These are phyloP conservation scores for Phortica variegata DNA, from an alignment of 1,140 invertebrate genomes.

Conservation along the genomic window DNA sequence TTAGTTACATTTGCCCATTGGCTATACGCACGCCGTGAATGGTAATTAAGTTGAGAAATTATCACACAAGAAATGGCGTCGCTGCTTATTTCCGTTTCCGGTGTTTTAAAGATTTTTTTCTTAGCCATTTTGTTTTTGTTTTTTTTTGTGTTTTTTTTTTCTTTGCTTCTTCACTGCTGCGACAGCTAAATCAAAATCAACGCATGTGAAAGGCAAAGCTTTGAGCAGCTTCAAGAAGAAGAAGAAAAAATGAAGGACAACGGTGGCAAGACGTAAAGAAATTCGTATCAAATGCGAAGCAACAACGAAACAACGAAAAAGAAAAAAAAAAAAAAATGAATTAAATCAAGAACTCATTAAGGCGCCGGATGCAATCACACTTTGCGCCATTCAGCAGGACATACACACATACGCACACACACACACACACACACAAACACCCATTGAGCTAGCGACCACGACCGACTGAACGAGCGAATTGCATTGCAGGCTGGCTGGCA, in stretches of 20 bases:
- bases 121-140: not conserved
- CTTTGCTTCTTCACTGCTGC: not conserved
- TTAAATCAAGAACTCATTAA: constrained; percentile 57
- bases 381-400: constrained; percentile 46
- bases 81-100: constrained; percentile 22
- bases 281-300: not conserved
- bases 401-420: constrained; percentile 22
- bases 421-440: not conserved
- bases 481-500: too few relatives aligned
- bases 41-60: not conserved
- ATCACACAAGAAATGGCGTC: constrained; percentile 1
- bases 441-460: not conserved
- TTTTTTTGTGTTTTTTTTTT: too few relatives aligned
- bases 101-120: not conserved
- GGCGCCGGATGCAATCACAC: constrained; percentile 56
- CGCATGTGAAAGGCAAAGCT: constrained; percentile 9
- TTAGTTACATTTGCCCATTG: not conserved
- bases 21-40: not conserved
- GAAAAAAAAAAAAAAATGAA: constrained; percentile 42
- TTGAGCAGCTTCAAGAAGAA: not conserved
- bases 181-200: constrained; percentile 43
- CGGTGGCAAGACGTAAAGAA: not conserved
- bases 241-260: constrained; percentile 2
- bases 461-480: too few relatives aligned
- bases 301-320: not conserved